Base-by-base conservation (phyloP, 1,140 invertebrate genomes). In the Atta colombica region DNA sequence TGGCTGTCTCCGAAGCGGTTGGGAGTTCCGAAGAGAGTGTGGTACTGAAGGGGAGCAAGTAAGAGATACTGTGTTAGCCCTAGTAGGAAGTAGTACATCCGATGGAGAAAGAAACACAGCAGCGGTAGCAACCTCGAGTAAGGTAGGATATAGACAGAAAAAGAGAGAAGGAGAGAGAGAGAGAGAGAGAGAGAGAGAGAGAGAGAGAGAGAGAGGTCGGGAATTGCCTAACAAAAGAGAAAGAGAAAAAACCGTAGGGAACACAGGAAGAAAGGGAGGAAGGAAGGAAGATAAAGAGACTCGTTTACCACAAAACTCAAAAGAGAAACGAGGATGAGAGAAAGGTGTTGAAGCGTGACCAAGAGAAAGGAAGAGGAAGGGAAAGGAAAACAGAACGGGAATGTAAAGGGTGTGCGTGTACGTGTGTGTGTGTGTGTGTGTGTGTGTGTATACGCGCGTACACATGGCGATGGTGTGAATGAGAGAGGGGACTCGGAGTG, bases 261-360 rank as follows among this genome's bases (percentile, higher is more conserved):
- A 69, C 35, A 72, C 61, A 68, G 65, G 58, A 61, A 78, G 82
- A 51, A 35, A 72, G 49, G 77, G 71, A 69, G 77, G 58, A 85
- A 74, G 85, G 68, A 65, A 87, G 65, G 75, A 82, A 87, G 82
- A 89, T 81, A 77, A 87, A 87, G 87, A 85, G 82, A 91, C 75
- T 75, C 84, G 85, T 88, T 87, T 72, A 75, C 81, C 86, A 80
- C 85, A 88, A 92, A 91, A 86, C 85, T 90, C 87, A 31, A 85
- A 74, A 87, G 89, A 91, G 88, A 53, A 68, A 84, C 63, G 75
- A 87, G 84, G 86, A 87, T 58, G 16, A 55, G 25, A 25, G 55
- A 49, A 60, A 63, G 31, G 72, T 88, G 89, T 91, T 92, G 90
- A 91, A 87, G 87, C 87, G 87, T 81, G 89, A 86, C 91, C 77